Conservation (phyloP, 2,113 vertebrate species). For the Saccopteryx leptura region DNA sequence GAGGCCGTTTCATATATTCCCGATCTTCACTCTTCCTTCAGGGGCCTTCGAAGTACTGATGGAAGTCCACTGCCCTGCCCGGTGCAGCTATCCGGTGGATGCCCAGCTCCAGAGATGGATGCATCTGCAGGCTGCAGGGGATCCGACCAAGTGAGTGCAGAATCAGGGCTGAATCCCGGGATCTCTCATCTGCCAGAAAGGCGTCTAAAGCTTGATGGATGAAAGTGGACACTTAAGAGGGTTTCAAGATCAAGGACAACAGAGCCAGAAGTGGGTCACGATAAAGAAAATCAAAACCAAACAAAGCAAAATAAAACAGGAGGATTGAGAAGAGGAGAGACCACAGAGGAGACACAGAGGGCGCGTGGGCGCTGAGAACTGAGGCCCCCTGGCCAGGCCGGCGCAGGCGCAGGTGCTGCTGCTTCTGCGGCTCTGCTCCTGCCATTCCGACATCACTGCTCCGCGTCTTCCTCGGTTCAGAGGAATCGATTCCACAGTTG, state of each 20-base stretch:
- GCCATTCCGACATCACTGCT: rapidly evolving
- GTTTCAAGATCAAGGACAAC: not conserved
- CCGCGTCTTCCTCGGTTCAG: not conserved
- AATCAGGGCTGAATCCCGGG: not conserved
- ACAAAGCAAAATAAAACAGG: not conserved
- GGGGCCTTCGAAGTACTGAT: rapidly evolving
- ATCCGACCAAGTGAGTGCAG: not conserved
- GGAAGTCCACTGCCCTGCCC: too few species aligned
- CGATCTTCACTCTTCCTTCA: not conserved
- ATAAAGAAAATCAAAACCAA: not conserved
- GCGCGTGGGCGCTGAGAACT: rapidly evolving
- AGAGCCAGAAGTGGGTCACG: not conserved
- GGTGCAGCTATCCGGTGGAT: too few species aligned
- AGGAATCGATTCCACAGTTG: not conserved
- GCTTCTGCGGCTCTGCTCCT: rapidly evolving
- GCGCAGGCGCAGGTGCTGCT: not conserved
- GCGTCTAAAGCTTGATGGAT: not conserved
- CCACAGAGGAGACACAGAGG: rapidly evolving
- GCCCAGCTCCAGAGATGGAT: not conserved
- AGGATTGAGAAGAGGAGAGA: not conserved
- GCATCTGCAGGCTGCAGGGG: not conserved
- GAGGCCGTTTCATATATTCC: not conserved
- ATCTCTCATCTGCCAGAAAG: not conserved
- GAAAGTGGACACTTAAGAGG: not conserved
- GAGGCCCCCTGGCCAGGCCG: too few species aligned